Conservation (phyloP, 30 jellyfish, hydroid and myxozoan genomes). For the Phacellophora camtschatica region DNA sequence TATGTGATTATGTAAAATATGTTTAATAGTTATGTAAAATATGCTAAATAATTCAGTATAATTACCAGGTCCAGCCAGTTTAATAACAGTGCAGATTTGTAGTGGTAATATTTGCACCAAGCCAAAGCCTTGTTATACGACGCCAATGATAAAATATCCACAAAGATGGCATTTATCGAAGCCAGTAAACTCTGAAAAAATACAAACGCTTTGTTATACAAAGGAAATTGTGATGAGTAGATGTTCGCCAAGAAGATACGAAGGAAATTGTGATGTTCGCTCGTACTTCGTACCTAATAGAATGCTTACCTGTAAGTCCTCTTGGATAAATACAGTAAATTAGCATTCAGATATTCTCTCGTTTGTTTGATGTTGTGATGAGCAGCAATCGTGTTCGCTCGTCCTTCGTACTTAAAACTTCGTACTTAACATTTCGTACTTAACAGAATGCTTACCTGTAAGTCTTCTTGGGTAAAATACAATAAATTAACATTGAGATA, state of each 20-base stretch:
- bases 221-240: too few species aligned
- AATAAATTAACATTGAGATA: conserved; percentile 52
- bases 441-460: conserved; percentile 42
- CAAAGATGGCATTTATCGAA: conserved; percentile 52
- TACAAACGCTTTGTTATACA: too few species aligned
- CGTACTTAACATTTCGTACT: too few species aligned
- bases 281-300: too few species aligned
- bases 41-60: too few species aligned
- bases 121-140: conserved; percentile 62
- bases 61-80: conserved; percentile 87
- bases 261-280: too few species aligned
- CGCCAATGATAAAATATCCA: conserved; percentile 43
- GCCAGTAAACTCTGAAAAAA: conserved; percentile 66
- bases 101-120: conserved; percentile 80
- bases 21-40: too few species aligned
- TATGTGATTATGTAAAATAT: too few species aligned
- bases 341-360: conserved; percentile 48
- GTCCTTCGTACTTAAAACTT: too few species aligned
- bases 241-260: too few species aligned
- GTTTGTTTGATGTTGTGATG: too few species aligned
- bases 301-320: conserved; percentile 64
- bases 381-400: too few species aligned
- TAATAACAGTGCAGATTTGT: conserved; percentile 65
- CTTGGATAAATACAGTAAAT: conserved; percentile 55
- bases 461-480: conserved; percentile 65